Conservation (phyloP, 2,113 vertebrate genomes). For the Embiotoca jacksoni region DNA sequence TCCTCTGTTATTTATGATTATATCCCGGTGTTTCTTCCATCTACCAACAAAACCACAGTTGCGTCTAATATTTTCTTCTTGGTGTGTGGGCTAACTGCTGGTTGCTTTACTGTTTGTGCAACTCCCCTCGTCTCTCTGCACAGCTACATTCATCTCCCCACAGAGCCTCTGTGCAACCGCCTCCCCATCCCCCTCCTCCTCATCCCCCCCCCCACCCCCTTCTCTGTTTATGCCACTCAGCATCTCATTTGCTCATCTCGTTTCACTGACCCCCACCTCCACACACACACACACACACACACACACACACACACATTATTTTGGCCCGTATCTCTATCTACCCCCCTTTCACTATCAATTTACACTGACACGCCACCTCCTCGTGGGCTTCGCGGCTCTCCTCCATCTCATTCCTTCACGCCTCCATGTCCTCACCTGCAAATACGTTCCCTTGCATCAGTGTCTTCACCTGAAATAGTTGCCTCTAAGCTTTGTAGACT, state of each 20-base stretch:
- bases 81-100: conserved; percentile 47
- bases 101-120: conserved; percentile 56
- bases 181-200: neutral
- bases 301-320: conserved; percentile 17
- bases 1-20: conserved; percentile 26
- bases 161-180: conserved; percentile 49
- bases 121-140: conserved; percentile 59
- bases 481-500: neutral
- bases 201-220: conserved; percentile 20
- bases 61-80: conserved; percentile 19
- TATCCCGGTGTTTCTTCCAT: conserved; percentile 33
- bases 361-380: conserved; percentile 55
- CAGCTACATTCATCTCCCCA: conserved; percentile 67
- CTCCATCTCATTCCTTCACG: conserved; percentile 26
- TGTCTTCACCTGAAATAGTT: conserved; percentile 36
- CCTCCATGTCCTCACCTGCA: conserved; percentile 32
- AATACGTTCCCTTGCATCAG: conserved; percentile 46
- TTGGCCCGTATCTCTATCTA: conserved; percentile 45
- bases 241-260: conserved; percentile 52
- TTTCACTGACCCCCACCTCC: conserved; percentile 5
- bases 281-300: neutral
- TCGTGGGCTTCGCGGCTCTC: conserved; percentile 41
- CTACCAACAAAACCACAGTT: conserved; percentile 24
- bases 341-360: conserved; percentile 26
- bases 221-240: conserved; percentile 42